Evolutionary conservation across 2,888 invertebrate species (phyloP), one percentile per base, ranked within the genome.

Genomic region (Octonoba sinensis): DNA sequence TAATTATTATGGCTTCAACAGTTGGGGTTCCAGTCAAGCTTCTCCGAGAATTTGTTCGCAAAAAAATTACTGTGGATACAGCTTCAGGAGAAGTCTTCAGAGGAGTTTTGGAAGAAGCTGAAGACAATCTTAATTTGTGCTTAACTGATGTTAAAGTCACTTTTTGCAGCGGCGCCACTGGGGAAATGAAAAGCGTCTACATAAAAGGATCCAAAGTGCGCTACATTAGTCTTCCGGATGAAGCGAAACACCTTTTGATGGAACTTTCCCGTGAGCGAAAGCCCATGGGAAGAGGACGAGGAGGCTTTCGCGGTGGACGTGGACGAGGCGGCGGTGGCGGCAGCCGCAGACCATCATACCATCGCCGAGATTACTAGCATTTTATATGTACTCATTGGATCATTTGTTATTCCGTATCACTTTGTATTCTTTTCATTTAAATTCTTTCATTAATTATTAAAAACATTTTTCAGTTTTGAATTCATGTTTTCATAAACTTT

Each of bases 201-300:
- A 24, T 76, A 1, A 69, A 69, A 24, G 69, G 76, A 0, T 59
- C 60, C 11, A 69, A 54, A 15, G 54, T 76, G 2, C 44, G 76
- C 1, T 18, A 22, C 20, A 56, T 76, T 16, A 13, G 11, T 1
- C 22, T 76, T 1, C 69, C 76, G 1, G 59, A 66, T 1, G 49
- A 60, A 8, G 69, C 76, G 0, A 51, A 27, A 16, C 46, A 62
- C 0, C 3, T 0, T n/a, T 18, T 69, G 0, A 1, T 3, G 0
- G 12, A 27, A 2, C 46, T 76, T 0, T 44, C 36, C 15, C 49
- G 54, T 0, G 22, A n/a, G 13, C 51, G 59, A 27, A 27, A 44
- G 3, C 66, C 59, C 11, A 16, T 24, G 0, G 12, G 20, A 0
- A 8, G 54, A 0, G 67, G 76, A 12, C 16, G 67, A 11, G 54